Evolutionary conservation across 2,888 invertebrate genomes (phyloP), one percentile per base, ranked within the genome.

Genomic region (Hololepta plana): DNA sequence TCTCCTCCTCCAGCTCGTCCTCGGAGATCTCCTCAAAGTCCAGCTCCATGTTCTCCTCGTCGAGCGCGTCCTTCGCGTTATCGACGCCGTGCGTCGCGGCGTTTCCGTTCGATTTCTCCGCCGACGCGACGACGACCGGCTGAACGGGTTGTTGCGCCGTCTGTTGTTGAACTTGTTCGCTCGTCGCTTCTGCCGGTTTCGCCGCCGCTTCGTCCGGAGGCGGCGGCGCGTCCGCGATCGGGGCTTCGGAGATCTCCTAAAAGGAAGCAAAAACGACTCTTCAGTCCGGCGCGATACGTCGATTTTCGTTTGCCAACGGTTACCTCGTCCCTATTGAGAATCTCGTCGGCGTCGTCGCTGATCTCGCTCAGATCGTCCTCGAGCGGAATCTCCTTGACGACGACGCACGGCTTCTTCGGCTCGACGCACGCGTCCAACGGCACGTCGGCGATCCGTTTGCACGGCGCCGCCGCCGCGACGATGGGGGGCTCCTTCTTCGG

Each of bases 21-120:
- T 87, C 85, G 9, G 84, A 84, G 43, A 85, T 84, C 57, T 85
- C 84, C 53, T 85, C 85, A 54, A 85, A 85, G 46, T 82, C 84
- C 46, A 84, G 63, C 35, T 73, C 66, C 43, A 71, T 67, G 41
- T 72, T 72, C 37, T 77, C 76, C 32, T 76, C 77, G 38, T 74
- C 74, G 34, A 67, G 63, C 9, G 57, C 57, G 34, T 66, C 64
- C 26, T 65, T 51, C 36, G n/a, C n/a, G n/a, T n/a, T n/a, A n/a
- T n/a, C n/a, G n/a, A n/a, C n/a, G n/a, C n/a, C n/a, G n/a, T n/a
- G n/a, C n/a, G n/a, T n/a, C n/a, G n/a, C n/a, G 51, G 47, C 3
- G 39, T 24, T 33, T 40, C 30, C 35, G 41, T 20, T 9, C 30
- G 30, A 27, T 31, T 28, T 50, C 54, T 36, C 43, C 44, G 36